Conservation (phyloP, 2,113 vertebrate species). For the Nyctereutes procyonoides region DNA sequence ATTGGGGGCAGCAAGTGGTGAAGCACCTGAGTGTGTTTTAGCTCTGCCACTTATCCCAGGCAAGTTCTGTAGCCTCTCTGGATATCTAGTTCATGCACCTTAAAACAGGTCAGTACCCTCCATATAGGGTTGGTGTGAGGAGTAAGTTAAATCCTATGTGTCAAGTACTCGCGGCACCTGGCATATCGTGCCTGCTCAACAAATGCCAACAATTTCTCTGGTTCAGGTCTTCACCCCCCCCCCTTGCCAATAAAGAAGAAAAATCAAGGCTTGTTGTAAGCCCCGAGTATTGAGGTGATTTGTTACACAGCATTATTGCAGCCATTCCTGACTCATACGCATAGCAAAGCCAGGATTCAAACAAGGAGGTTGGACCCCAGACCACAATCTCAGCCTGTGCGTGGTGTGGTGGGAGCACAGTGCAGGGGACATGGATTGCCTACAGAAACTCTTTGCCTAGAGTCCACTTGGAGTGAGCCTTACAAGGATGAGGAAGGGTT, state of each 20-base stretch:
- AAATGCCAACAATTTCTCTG: neutral
- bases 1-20: neutral
- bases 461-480: neutral
- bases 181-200: neutral
- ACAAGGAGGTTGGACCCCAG: neutral
- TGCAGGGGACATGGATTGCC: neutral
- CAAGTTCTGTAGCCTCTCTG: neutral
- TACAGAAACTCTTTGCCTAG: neutral
- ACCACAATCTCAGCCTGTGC: neutral
- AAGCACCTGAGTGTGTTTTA: neutral
- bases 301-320: neutral
- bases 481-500: neutral
- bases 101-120: neutral
- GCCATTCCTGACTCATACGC: neutral
- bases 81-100: neutral
- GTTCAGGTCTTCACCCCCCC: neutral
- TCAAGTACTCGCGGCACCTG: neutral
- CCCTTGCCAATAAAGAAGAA: neutral
- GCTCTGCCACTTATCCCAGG: neutral
- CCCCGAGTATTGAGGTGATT: neutral
- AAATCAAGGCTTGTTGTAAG: neutral
- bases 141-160: neutral
- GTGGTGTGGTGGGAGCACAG: rapidly evolving
- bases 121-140: neutral
- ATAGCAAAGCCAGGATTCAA: neutral